Evolutionary conservation across 2,113 vertebrate genomes (phyloP).

Genomic region (Cygnus buccinator): DNA sequence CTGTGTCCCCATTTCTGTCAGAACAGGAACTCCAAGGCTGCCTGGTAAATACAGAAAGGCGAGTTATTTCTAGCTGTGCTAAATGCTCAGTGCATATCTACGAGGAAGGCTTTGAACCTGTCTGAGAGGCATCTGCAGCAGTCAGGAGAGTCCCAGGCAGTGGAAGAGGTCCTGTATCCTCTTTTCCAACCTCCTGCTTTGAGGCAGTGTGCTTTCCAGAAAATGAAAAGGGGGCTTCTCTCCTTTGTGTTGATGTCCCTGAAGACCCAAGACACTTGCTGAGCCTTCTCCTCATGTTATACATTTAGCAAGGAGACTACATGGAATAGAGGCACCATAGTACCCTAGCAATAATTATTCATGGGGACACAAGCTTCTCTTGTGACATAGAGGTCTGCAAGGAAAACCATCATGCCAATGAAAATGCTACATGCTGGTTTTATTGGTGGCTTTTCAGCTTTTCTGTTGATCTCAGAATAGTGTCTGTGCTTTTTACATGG

Average conservation of each 20-base stretch:
- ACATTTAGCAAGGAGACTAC: not conserved
- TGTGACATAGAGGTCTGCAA: not conserved
- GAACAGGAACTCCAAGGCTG: not conserved
- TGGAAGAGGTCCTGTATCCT: not conserved
- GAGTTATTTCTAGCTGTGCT: not conserved
- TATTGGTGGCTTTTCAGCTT: not conserved
- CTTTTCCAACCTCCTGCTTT: not conserved
- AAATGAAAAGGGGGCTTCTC: fast-evolving
- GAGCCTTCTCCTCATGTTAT: not conserved
- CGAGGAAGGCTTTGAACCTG: not conserved
- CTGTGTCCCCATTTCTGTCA: not conserved
- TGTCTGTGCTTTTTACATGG: not conserved
- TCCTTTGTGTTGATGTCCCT: not conserved
- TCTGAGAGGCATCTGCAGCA: not conserved
- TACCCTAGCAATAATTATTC: not conserved
- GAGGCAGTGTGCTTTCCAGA: not conserved
- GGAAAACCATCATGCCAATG: not conserved
- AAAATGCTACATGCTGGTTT: not conserved
- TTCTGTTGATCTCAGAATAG: not conserved
- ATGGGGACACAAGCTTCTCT: not conserved
- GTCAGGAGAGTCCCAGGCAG: not conserved
- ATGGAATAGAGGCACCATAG: too few relatives aligned
- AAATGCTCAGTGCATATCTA: not conserved
- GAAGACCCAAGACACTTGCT: not conserved
- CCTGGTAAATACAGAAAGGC: not conserved